Evolutionary conservation across 2,888 invertebrate genomes (phyloP).

Genomic region (Dichetophora obliterata): DNA sequence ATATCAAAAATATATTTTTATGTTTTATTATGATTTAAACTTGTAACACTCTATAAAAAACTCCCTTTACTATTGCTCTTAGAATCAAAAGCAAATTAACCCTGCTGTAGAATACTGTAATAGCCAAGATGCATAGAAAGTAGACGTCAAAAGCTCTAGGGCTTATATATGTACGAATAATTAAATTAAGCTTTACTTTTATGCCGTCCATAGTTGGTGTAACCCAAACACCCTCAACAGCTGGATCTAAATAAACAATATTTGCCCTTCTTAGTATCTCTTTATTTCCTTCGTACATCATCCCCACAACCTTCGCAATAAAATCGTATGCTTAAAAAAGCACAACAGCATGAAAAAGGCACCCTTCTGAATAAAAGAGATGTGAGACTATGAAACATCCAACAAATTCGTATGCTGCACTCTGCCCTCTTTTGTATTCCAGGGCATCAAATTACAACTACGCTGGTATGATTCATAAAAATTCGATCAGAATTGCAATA

Average conservation of each 20-base stretch:
- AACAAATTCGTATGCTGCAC: neutral
- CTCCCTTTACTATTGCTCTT: no score
- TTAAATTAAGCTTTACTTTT: no score
- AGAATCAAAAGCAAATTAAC: no score
- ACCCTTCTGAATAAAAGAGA: constrained; percentile 19
- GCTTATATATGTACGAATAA: no score
- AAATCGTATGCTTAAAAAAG: neutral
- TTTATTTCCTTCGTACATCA: neutral
- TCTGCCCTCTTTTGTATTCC: neutral
- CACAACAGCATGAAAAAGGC: constrained; percentile 4
- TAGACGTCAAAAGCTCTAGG: no score
- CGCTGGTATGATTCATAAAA: constrained; percentile 58
- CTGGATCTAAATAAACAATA: neutral
- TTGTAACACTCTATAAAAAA: no score
- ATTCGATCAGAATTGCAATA: constrained; percentile 15
- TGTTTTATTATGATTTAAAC: no score
- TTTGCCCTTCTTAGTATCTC: constrained; percentile 24
- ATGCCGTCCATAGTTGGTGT: neutral
- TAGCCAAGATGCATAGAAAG: no score
- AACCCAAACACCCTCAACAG: neutral
- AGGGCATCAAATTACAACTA: constrained; percentile 55
- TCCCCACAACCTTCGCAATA: neutral
- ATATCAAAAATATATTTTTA: no score
- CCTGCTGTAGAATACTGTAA: no score
- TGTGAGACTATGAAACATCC: constrained; percentile 21